Evolutionary conservation across 2,797 vertebrate genomes (phyloP).

Genomic region (Brotula barbata): DNA sequence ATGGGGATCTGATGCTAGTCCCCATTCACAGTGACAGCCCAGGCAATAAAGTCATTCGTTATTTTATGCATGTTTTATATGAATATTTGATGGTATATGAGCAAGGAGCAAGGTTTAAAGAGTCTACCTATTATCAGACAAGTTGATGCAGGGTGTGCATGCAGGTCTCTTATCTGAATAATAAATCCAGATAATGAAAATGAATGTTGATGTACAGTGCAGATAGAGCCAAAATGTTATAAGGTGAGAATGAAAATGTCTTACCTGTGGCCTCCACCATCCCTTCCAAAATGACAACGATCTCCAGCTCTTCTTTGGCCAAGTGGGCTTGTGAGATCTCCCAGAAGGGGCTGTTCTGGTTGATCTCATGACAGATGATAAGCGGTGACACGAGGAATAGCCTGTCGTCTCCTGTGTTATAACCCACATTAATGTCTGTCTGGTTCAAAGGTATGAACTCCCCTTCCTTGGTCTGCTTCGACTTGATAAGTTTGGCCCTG

Average conservation of each 20-base stretch:
- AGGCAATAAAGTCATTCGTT: no score
- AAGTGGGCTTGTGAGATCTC: conserved; percentile 92
- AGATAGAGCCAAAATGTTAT: background rate
- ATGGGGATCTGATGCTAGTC: no score
- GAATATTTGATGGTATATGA: no score
- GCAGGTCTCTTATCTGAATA: no score
- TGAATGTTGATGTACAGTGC: no score
- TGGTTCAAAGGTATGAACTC: conserved; percentile 99
- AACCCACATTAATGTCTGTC: conserved; percentile 99
- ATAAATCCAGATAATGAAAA: no score
- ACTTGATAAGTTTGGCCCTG: conserved; percentile 97
- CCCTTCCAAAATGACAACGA: conserved; percentile 98
- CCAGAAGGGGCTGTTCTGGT: conserved; percentile 98
- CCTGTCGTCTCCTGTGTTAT: conserved; percentile 96
- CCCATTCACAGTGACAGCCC: no score
- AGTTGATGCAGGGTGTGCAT: no score
- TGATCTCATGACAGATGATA: conserved; percentile 99
- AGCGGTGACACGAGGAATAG: conserved; percentile 98
- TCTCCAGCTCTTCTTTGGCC: conserved; percentile 92
- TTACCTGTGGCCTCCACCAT: conserved; percentile 99
- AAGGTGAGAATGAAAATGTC: conserved; percentile 21
- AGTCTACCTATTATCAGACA: no score
- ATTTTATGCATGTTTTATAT: no score
- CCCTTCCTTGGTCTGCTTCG: conserved; percentile 98
- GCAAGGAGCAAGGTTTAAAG: no score